These are phyloP conservation scores for Muntiacus muntjak DNA, from an alignment of 2,113 vertebrate species.

Conservation along the genomic window DNA sequence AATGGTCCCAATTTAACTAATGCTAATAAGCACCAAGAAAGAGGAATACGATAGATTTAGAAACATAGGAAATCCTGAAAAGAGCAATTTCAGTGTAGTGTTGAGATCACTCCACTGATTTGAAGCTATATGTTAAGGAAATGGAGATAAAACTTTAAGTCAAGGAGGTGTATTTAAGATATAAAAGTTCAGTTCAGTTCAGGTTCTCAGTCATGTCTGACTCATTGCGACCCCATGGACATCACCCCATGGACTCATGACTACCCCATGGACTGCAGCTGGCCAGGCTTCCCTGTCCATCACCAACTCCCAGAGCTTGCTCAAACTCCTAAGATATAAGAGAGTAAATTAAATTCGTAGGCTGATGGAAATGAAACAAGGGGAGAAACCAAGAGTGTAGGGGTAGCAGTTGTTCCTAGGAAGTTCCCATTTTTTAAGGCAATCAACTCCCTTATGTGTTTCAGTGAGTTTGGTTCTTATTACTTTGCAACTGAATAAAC, in stretches of 20 bases:
- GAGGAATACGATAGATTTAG: background rate
- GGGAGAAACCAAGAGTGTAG: background rate
- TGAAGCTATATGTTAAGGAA: background rate
- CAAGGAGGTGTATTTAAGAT: background rate
- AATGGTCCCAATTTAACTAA: background rate
- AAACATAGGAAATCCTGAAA: background rate
- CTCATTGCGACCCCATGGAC: background rate
- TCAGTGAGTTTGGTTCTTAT: background rate
- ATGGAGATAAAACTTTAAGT: background rate
- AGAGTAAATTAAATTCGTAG: background rate
- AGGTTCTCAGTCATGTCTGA: fast-evolving
- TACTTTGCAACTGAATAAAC: background rate
- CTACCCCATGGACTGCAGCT: background rate
- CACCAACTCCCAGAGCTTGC: background rate
- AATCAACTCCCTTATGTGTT: background rate
- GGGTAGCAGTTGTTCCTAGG: background rate
- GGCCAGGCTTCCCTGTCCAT: background rate
- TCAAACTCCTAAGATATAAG: background rate
- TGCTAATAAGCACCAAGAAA: background rate
- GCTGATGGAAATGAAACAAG: background rate
- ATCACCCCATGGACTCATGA: background rate
- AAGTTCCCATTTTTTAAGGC: background rate
- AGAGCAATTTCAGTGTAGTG: background rate
- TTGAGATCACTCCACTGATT: background rate
- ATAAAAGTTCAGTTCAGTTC: background rate